phyloP scores from a whole-genome alignment of 2,797 vertebrate genomes.

The Pseudomugil gertrudae region DNA sequence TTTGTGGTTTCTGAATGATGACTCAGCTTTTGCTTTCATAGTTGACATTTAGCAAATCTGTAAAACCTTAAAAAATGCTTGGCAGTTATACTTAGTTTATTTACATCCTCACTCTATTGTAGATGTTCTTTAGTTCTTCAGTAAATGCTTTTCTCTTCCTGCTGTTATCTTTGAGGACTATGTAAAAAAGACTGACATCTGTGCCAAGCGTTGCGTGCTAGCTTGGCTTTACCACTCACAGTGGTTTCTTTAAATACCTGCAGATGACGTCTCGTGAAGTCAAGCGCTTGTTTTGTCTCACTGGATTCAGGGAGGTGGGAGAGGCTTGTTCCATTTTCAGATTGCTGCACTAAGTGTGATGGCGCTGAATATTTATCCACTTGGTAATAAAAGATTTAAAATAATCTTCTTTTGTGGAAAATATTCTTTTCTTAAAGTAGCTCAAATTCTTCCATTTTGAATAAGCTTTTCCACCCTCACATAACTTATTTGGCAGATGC shows the following conservation, averaged over 20 bases:
- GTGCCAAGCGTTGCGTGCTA: conserved; percentile 20
- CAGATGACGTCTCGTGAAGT: conserved; percentile 27
- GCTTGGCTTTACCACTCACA: conserved; percentile 9
- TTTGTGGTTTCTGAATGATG: too few relatives aligned
- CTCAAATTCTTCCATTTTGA: background rate
- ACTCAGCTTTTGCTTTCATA: too few relatives aligned
- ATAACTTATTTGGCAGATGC: too few relatives aligned
- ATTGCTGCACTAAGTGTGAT: background rate
- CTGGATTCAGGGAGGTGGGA: conserved; percentile 8
- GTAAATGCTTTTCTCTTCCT: background rate
- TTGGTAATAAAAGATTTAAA: background rate
- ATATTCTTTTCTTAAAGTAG: background rate
- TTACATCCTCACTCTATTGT: too few relatives aligned
- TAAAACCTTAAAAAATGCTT: too few relatives aligned
- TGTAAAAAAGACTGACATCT: conserved; percentile 16
- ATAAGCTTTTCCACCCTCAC: background rate
- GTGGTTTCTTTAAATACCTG: conserved; percentile 56
- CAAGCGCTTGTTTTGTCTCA: background rate
- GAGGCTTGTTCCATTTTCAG: conserved; percentile 20
- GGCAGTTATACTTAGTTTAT: too few relatives aligned
- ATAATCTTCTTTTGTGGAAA: background rate
- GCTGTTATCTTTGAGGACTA: background rate
- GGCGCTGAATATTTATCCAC: background rate
- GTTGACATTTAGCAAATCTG: too few relatives aligned
- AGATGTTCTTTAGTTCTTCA: background rate